These are phyloP conservation scores for Phortica variegata DNA, from an alignment of 1,140 invertebrate species.

Conservation along the genomic window DNA sequence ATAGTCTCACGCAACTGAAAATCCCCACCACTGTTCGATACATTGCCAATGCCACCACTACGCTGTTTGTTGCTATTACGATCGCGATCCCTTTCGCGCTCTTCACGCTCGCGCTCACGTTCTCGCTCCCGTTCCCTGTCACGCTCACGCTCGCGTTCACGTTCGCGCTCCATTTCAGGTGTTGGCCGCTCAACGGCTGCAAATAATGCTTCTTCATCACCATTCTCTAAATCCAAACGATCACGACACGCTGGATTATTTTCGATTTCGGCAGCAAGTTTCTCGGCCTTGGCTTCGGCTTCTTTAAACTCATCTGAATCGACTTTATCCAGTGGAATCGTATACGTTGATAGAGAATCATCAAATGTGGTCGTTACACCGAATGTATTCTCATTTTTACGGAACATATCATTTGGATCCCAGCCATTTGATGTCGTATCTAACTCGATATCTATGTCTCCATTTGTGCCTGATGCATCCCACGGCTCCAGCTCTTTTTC, in stretches of 20 bases:
- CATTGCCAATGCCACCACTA: constrained; percentile 19
- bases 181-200: constrained; percentile 67
- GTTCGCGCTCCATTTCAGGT: constrained; percentile 10
- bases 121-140: constrained; percentile 21
- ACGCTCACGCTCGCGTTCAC: constrained; percentile 23
- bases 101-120: constrained; percentile 31
- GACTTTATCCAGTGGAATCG: constrained; percentile 78
- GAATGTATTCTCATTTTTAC: constrained; percentile 86
- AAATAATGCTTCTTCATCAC: constrained; percentile 79
- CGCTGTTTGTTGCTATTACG: constrained; percentile 33
- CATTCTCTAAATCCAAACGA: constrained; percentile 85
- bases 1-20: constrained; percentile 47
- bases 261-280: constrained; percentile 89
- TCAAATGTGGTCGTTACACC: constrained; percentile 87
- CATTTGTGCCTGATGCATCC: constrained; percentile 68
- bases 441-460: constrained; percentile 68
- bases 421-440: constrained; percentile 83
- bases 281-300: constrained; percentile 78
- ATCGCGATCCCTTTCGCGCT: constrained; percentile 35
- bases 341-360: constrained; percentile 81
- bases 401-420: constrained; percentile 94
- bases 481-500: constrained; percentile 88
- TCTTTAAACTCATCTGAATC: constrained; percentile 85
- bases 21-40: constrained; percentile 12
- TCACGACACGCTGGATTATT: constrained; percentile 76